A percentile compares a stretch with the other conserved stretches of the same genome.
Evolutionary conservation across 2,888 invertebrate genomes (phyloP).

Genomic region (Zaprionus obscuricornis): DNA sequence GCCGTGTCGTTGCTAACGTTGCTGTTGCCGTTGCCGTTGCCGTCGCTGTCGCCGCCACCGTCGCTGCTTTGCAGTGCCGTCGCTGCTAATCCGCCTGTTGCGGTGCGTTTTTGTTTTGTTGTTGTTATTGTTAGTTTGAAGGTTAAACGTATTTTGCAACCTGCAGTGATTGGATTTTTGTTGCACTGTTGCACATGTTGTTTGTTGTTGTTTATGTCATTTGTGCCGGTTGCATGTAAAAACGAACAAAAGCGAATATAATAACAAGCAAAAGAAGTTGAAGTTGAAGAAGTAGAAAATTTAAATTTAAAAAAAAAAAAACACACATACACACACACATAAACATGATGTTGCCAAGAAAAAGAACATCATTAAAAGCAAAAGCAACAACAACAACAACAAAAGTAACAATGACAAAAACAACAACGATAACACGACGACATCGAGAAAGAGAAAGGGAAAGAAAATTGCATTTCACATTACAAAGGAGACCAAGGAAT

Average conservation of each 20-base stretch:
- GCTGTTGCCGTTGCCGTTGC: too few species aligned
- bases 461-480: background rate
- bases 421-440: conserved; percentile 6
- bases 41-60: conserved; percentile 10
- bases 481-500: too few species aligned
- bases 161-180: conserved; percentile 14
- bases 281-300: conserved; percentile 1
- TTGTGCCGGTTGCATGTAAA: conserved; percentile 14
- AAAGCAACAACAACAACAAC: background rate
- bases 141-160: conserved; percentile 25
- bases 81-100: conserved; percentile 31
- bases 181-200: conserved; percentile 13
- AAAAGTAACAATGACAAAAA: background rate
- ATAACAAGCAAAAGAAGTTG: too few species aligned
- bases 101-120: too few species aligned
- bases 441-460: background rate
- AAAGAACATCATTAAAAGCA: background rate
- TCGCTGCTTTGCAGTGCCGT: background rate
- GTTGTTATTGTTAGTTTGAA: conserved; percentile 23
- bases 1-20: too few species aligned
- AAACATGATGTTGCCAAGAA: conserved; percentile 3
- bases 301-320: background rate
- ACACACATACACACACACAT: too few species aligned
- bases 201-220: background rate
- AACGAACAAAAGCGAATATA: too few species aligned